Evolutionary conservation across 2,113 vertebrate species (phyloP), one percentile per base, ranked within the genome.

Genomic region (Thamnaconus septentrionalis): DNA sequence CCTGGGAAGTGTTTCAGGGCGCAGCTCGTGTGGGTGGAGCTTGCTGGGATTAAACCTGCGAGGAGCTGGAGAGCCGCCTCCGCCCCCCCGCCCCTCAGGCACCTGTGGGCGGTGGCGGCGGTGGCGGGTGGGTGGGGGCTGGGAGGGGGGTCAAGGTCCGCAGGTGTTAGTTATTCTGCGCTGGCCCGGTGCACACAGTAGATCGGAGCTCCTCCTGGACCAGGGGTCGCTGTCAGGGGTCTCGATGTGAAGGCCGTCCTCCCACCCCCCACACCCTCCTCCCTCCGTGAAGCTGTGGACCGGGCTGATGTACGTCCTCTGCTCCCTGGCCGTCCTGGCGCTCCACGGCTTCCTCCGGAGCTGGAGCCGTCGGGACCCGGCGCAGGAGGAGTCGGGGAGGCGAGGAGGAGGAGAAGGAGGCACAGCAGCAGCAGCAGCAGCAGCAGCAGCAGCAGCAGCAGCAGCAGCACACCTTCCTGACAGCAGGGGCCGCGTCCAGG

Each of bases 261-360:
- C 18, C 18, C 18, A 1, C 18, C 18, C 18, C 18, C 18, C 18
- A n/a, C n/a, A n/a, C 18, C 18, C 18, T 31, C 18, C 18, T 31
- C 18, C 18, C 8, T 10, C 47, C 1, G 7, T 48, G 47, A 8
- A 10, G 10, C 7, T 48, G 7, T 7, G 10, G 3, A 10, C 47
- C 47, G 5, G 47, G 4, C 47, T 48, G 47, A 48, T 94, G 93
- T 89, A 90, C 0, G 39, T 88, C 0, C 68, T 94, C 42, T 89
- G 90, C 50, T 84, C 73, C 0, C 86, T 94, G 79, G 79, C 81
- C 1, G 81, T 91, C 51, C 85, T 93, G 61, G 85, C 60, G 0
- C 59, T 81, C 31, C 86, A 86, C 59, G 78, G 75, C 80, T 90
- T 93, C 82, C 66, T 80, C 11, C 87, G 67, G 69, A 58, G 31